Conservation (phyloP, 2,797 vertebrate genomes). For the Naso thynnoides region DNA sequence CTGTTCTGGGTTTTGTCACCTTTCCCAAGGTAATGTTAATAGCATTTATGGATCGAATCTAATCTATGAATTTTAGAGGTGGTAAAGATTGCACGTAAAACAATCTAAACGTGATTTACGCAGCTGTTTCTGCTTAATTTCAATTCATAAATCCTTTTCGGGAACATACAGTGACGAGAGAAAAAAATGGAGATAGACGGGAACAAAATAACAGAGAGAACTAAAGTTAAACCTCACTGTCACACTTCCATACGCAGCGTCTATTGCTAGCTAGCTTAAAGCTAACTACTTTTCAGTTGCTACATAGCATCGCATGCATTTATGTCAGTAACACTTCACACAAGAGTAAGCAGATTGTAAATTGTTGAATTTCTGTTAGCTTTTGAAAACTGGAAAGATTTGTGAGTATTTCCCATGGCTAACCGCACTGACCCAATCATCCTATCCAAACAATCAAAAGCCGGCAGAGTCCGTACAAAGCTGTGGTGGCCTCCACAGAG, state of each 20-base stretch:
- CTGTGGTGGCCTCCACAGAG: not conserved
- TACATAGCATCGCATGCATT: not conserved
- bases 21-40: too few relatives aligned
- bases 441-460: constrained; percentile 25
- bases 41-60: too few relatives aligned
- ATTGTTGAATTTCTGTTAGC: constrained; percentile 18
- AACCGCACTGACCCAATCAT: constrained; percentile 8
- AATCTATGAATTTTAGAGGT: too few relatives aligned
- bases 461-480: not conserved
- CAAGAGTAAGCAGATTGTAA: constrained; percentile 19
- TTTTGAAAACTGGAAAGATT: constrained; percentile 33
- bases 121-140: too few relatives aligned
- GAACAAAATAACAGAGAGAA: not conserved
- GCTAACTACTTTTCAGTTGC: not conserved
- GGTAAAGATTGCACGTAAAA: too few relatives aligned
- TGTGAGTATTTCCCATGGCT: constrained; percentile 4
- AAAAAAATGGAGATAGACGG: not conserved
- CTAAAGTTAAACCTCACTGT: not conserved
- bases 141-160: not conserved
- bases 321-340: constrained; percentile 2
- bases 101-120: too few relatives aligned
- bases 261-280: not conserved
- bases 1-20: too few relatives aligned
- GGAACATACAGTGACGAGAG: not conserved
- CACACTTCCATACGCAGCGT: not conserved